phyloP scores from a whole-genome alignment of 2,113 vertebrate genomes.

The Prionailurus bengalensis region DNA sequence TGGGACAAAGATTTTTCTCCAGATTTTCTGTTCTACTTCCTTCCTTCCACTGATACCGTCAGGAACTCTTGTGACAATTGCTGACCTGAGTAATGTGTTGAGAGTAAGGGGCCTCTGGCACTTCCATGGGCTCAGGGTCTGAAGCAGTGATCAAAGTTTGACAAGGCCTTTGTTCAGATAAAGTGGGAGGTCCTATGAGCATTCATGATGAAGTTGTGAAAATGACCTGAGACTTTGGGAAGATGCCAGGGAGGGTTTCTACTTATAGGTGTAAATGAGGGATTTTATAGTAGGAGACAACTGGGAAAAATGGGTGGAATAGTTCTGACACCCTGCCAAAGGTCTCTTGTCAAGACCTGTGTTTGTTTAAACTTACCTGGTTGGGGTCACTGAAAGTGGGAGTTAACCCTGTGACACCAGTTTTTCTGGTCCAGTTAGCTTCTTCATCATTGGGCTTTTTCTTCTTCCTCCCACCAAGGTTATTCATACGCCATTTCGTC shows the following conservation, averaged over 20 bases:
- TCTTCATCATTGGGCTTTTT: conserved; percentile 52
- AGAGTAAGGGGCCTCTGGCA: not conserved
- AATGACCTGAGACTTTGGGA: not conserved
- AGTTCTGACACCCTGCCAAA: not conserved
- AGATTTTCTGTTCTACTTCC: not conserved
- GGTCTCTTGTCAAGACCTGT: not conserved
- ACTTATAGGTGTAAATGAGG: not conserved
- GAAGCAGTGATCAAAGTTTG: not conserved
- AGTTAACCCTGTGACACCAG: not conserved
- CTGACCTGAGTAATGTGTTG: not conserved
- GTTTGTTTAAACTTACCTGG: not conserved
- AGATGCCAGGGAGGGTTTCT: not conserved
- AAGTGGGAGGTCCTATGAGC: not conserved
- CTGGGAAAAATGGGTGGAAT: not conserved
- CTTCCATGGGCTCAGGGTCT: not conserved
- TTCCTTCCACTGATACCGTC: not conserved
- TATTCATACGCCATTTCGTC: not conserved
- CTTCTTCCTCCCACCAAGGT: not conserved
- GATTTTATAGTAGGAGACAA: not conserved
- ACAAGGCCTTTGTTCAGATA: not conserved
- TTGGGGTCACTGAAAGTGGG: not conserved
- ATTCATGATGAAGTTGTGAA: not conserved
- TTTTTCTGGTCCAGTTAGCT: not conserved
- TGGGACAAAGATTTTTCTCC: not conserved
- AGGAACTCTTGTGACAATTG: not conserved